Percentiles rank a stretch among this genome's conserved stretches.
Evolutionary conservation across 2,888 invertebrate genomes (phyloP).

Genomic region (Dexiosoma caninum): DNA sequence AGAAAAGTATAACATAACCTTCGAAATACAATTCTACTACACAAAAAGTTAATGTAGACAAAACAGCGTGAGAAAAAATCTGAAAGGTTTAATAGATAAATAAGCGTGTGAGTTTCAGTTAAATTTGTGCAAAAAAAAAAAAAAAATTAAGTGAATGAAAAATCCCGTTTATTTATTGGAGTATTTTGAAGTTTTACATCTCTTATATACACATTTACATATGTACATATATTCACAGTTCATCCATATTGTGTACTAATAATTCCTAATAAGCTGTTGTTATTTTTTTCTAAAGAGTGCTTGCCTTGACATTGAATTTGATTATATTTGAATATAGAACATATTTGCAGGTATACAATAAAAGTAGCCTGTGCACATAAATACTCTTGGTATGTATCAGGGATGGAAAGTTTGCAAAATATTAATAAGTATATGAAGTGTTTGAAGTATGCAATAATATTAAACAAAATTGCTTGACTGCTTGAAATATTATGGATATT

Average conservation of each 20-base stretch:
- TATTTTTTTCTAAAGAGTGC: neutral
- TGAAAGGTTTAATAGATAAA: neutral
- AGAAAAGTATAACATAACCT: neutral
- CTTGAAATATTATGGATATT: too few relatives aligned
- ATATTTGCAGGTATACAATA: neutral
- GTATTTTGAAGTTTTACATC: neutral
- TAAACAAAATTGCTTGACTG: too few relatives aligned
- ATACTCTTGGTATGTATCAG: neutral
- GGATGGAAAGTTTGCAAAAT: neutral
- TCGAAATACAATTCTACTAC: neutral
- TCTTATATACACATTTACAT: neutral
- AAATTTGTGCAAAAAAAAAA: neutral
- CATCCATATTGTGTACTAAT: conserved; percentile 1
- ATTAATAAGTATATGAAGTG: too few relatives aligned
- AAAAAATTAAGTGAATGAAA: neutral
- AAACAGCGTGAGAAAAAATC: neutral
- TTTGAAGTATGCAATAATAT: too few relatives aligned
- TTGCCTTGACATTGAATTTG: conserved; percentile 57
- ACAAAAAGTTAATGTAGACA: neutral
- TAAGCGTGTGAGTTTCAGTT: neutral
- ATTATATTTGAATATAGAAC: neutral
- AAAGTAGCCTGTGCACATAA: neutral
- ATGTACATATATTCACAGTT: neutral
- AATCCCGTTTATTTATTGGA: neutral
- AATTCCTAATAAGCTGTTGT: neutral